Conservation (phyloP, 2,113 vertebrate genomes). For the Perca flavescens region DNA sequence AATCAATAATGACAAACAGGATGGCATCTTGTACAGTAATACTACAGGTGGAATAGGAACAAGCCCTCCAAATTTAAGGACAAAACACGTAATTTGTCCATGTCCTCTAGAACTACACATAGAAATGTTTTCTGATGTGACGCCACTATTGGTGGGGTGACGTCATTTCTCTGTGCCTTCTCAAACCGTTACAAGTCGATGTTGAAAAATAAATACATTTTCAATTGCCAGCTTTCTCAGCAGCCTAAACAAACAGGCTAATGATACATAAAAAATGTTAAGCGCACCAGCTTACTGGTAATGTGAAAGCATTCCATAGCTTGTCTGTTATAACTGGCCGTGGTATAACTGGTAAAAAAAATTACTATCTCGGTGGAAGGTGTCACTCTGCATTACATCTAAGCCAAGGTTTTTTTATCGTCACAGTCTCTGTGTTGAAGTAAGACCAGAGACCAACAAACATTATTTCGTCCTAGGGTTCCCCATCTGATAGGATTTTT, state of each 20-base stretch:
- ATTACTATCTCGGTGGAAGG: not conserved
- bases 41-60: not conserved
- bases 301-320: not conserved
- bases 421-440: not conserved
- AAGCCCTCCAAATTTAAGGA: not conserved
- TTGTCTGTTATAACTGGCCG: not conserved
- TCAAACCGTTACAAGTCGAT: too few relatives aligned
- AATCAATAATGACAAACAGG: not conserved
- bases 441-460: not conserved
- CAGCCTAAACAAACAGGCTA: not conserved
- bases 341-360: not conserved
- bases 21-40: not conserved
- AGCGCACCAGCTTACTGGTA: not conserved
- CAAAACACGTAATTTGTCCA: not conserved
- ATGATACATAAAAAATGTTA: not conserved
- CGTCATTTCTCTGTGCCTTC: too few relatives aligned
- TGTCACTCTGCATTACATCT: not conserved
- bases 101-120: not conserved
- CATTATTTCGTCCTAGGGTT: too few relatives aligned
- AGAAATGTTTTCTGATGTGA: not conserved
- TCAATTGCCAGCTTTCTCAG: not conserved
- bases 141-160: not conserved
- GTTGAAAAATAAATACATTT: not conserved
- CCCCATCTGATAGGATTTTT: too few relatives aligned
- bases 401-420: not conserved